Conservation (phyloP, 2,113 vertebrate genomes). For the Mirounga angustirostris region DNA sequence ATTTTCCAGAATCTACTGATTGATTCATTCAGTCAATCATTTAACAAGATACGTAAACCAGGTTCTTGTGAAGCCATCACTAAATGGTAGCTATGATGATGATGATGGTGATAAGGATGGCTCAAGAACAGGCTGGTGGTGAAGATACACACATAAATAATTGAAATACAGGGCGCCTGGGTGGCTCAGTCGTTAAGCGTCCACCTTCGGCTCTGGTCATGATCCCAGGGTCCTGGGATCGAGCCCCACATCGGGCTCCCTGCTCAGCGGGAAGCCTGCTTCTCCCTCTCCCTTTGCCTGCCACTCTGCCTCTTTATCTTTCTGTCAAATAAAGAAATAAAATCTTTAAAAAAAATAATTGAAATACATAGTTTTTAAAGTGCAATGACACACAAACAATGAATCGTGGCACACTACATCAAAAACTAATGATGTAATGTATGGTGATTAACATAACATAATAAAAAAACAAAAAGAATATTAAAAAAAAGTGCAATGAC, state of each 20-base stretch:
- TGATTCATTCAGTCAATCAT: neutral
- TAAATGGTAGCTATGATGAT: neutral
- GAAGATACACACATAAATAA: neutral
- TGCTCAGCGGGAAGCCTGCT: too few species aligned
- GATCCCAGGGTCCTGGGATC: too few species aligned
- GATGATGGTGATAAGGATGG: neutral
- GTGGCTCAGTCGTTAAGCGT: too few species aligned
- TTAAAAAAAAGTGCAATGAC: neutral
- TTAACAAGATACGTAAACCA: neutral
- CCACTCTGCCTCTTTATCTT: too few species aligned
- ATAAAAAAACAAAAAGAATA: too few species aligned
- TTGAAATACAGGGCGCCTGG: neutral
- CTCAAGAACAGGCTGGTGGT: neutral
- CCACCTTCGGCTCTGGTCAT: too few species aligned
- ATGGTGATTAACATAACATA: too few species aligned
- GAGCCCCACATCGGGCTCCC: too few species aligned
- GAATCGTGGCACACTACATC: too few species aligned
- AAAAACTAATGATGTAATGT: too few species aligned
- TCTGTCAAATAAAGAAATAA: too few species aligned
- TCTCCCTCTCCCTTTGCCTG: too few species aligned
- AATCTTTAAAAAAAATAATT: fast-evolving
- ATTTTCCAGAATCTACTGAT: neutral
- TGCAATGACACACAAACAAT: neutral
- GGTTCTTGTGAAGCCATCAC: neutral
- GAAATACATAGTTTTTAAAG: neutral